Percentiles rank a stretch among this genome's conserved stretches.
phyloP scores from a whole-genome alignment of 2,113 vertebrate species.

The Ahaetulla prasina region DNA sequence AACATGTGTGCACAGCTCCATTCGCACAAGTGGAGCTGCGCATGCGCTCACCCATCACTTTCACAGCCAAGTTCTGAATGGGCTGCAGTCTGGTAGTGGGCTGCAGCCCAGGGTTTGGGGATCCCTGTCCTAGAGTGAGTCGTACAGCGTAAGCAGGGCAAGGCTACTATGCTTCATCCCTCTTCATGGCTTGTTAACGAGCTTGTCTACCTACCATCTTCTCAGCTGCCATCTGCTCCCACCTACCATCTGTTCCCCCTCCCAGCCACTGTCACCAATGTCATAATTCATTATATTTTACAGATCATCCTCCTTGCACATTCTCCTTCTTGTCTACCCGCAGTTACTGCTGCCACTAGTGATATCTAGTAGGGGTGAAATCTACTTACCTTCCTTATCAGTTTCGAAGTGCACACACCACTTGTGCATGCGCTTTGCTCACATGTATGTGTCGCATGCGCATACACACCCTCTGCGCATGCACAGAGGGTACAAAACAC shows the following conservation, averaged over 20 bases:
- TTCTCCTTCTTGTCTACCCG: background rate
- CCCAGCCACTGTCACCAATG: background rate
- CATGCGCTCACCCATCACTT: background rate
- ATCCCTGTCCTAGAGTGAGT: background rate
- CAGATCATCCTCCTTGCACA: background rate
- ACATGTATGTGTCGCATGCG: no score
- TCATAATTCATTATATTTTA: background rate
- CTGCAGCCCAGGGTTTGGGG: no score
- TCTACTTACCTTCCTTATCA: no score
- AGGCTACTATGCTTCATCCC: background rate
- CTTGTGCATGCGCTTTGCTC: no score
- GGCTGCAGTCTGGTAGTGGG: no score
- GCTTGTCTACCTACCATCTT: background rate
- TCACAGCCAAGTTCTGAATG: background rate
- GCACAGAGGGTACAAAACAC: no score
- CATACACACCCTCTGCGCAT: no score
- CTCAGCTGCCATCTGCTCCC: background rate
- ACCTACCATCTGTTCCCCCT: no score
- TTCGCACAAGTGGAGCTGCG: background rate
- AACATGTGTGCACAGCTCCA: no score
- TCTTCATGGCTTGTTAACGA: background rate
- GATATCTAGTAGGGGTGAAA: no score
- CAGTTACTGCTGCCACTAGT: background rate
- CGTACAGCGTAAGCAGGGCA: background rate
- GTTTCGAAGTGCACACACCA: no score